Percentiles rank a stretch among this genome's conserved stretches.
phyloP scores from a whole-genome alignment of 2,113 vertebrate genomes.

The Leucosticte australis region DNA sequence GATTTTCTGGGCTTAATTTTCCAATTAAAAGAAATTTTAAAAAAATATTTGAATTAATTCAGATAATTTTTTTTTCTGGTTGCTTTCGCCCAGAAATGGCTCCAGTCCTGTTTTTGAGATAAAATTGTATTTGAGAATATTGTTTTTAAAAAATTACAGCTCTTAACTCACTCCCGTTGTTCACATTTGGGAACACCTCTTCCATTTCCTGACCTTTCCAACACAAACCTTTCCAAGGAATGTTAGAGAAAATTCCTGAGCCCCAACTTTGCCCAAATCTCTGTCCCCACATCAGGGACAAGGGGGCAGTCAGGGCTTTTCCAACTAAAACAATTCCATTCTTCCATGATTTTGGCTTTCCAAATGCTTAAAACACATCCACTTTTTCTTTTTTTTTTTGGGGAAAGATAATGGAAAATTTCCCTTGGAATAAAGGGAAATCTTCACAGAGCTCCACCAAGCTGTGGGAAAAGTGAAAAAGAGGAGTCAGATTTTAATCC shows the following conservation, averaged over 20 bases:
- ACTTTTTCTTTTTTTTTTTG: too few species aligned
- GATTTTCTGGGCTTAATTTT: neutral
- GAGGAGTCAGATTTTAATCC: neutral
- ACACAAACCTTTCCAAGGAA: fast-evolving
- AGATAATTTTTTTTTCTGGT: neutral
- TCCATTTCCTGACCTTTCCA: neutral
- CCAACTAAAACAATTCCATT: neutral
- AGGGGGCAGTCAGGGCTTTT: neutral
- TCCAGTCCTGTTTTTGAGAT: neutral
- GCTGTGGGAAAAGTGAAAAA: neutral
- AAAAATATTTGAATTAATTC: neutral
- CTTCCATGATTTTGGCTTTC: neutral
- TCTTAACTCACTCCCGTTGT: neutral
- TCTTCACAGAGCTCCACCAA: neutral
- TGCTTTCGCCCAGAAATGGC: neutral
- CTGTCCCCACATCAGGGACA: neutral
- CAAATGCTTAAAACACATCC: neutral
- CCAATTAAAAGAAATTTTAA: neutral
- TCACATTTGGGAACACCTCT: neutral
- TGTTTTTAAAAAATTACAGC: neutral
- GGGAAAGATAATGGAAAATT: neutral
- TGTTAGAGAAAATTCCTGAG: neutral
- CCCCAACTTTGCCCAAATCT: neutral
- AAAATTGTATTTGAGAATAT: neutral
- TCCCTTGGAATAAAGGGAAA: neutral